Percentiles rank a stretch among this genome's conserved stretches.
phyloP scores from a whole-genome alignment of 2,888 invertebrate genomes.

The Emesis furor region DNA sequence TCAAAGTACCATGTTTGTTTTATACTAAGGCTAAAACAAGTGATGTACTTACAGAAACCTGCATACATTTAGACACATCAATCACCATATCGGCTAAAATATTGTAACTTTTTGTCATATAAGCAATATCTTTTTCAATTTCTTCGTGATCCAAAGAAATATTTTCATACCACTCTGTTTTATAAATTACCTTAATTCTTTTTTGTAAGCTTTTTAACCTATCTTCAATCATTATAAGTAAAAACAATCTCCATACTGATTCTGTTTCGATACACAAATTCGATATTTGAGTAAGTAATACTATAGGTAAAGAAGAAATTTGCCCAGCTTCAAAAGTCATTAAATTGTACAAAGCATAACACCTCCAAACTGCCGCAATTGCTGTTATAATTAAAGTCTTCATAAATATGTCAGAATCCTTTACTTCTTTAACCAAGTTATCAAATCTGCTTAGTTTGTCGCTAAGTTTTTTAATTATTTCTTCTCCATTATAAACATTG shows the following conservation, averaged over 20 bases:
- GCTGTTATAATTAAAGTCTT: not conserved
- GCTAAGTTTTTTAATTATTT: not conserved
- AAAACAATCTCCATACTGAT: not conserved
- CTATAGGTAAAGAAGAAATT: too few relatives aligned
- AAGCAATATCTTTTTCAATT: not conserved
- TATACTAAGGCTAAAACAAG: not conserved
- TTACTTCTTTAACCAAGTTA: not conserved
- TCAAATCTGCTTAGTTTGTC: not conserved
- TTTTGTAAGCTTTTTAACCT: not conserved
- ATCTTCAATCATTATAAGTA: not conserved
- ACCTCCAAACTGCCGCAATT: not conserved
- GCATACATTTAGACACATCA: not conserved
- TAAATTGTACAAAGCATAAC: not conserved
- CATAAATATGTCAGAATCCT: not conserved
- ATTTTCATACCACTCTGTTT: not conserved
- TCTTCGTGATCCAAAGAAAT: not conserved
- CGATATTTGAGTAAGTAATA: not conserved
- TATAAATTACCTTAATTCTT: not conserved
- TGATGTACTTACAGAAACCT: not conserved
- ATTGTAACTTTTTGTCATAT: not conserved
- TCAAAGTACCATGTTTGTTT: not conserved
- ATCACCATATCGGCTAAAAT: not conserved
- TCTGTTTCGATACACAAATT: not conserved
- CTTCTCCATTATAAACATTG: not conserved
- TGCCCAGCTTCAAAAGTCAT: too few relatives aligned